A percentile compares a stretch with the other conserved stretches of the same genome.
Conservation (phyloP, 2,888 invertebrate genomes). For the Aelia acuminata region DNA sequence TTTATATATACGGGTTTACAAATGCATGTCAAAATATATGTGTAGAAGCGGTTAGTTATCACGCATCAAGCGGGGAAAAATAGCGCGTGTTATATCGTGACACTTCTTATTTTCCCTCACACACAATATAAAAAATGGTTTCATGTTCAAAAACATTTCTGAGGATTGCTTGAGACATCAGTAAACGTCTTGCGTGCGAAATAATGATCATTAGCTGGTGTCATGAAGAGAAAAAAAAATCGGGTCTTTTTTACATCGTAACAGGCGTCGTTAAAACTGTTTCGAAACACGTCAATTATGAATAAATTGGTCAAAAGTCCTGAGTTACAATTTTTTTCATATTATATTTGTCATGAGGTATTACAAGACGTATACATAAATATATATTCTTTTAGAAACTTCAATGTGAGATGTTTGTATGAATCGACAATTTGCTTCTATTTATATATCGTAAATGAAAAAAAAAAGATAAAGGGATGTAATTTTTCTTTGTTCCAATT, state of each 20-base stretch:
- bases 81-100: background rate
- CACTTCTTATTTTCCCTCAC: background rate
- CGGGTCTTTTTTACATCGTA: background rate
- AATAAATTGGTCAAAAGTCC: background rate
- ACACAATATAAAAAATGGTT: conserved; percentile 31
- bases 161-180: conserved; percentile 32
- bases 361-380: too few species aligned
- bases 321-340: background rate
- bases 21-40: too few species aligned
- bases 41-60: too few species aligned
- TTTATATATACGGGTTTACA: too few species aligned
- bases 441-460: too few species aligned
- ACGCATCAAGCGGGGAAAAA: background rate
- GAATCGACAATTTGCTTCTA: too few species aligned
- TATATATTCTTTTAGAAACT: too few species aligned
- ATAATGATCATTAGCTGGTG: conserved; percentile 18
- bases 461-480: too few species aligned
- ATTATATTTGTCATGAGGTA: background rate
- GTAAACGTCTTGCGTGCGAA: conserved; percentile 5
- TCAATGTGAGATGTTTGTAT: too few species aligned
- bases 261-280: background rate
- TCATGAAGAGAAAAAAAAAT: background rate
- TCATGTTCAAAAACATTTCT: background rate
- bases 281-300: background rate
- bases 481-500: too few species aligned